A percentile compares a stretch with the other conserved stretches of the same genome.
Evolutionary conservation across 2,888 invertebrate genomes (phyloP).

Genomic region (Blastobasis lacticolella): DNA sequence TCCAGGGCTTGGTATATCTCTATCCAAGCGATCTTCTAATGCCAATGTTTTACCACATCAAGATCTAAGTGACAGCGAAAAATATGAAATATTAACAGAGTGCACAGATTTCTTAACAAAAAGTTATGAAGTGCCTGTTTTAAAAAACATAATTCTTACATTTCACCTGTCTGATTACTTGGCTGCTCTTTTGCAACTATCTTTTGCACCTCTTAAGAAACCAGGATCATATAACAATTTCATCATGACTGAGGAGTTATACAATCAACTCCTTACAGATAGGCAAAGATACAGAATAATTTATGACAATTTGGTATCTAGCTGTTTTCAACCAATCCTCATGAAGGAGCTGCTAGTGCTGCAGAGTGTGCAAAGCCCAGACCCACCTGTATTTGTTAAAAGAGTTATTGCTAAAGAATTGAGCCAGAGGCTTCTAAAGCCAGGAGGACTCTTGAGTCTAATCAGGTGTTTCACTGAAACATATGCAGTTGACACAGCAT

Average conservation of each 20-base stretch:
- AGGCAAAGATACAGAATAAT: constrained; percentile 61
- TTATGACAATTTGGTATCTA: constrained; percentile 67
- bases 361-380: constrained; percentile 64
- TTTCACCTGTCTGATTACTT: constrained; percentile 76
- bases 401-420: constrained; percentile 75
- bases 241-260: constrained; percentile 73
- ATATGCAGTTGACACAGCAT: constrained; percentile 67
- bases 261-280: constrained; percentile 63
- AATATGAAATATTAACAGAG: constrained; percentile 63
- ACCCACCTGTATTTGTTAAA: constrained; percentile 77
- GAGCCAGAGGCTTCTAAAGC: constrained; percentile 70
- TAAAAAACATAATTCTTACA: constrained; percentile 72
- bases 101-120: constrained; percentile 65
- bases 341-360: constrained; percentile 82
- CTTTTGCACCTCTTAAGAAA: constrained; percentile 78
- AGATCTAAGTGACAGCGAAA: constrained; percentile 56
- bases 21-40: constrained; percentile 53
- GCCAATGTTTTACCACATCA: constrained; percentile 36
- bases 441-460: constrained; percentile 78
- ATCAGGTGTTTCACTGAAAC: constrained; percentile 78
- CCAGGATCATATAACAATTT: constrained; percentile 58
- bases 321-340: constrained; percentile 75
- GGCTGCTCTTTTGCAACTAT: constrained; percentile 80
- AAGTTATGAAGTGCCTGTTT: constrained; percentile 60
- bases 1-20: constrained; percentile 76